These are phyloP conservation scores for Maniola hyperantus DNA, from an alignment of 2,888 invertebrate genomes.

Conservation along the genomic window DNA sequence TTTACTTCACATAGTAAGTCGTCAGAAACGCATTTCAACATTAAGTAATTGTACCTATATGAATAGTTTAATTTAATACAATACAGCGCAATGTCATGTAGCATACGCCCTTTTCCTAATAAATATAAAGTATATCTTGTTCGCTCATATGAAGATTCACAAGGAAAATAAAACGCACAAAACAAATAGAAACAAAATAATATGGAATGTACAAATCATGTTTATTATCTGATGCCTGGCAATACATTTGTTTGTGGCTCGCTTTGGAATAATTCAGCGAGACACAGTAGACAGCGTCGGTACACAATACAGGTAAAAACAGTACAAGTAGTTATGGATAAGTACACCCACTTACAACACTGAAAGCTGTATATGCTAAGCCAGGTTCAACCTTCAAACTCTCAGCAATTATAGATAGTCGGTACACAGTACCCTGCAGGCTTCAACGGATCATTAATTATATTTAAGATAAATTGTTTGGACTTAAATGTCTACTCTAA, in stretches of 20 bases:
- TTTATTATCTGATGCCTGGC: conserved; percentile 86
- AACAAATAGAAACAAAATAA: conserved; percentile 85
- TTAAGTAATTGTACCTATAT: conserved; percentile 45
- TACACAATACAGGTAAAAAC: conserved; percentile 52
- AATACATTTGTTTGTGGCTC: conserved; percentile 78
- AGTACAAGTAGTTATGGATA: conserved; percentile 57
- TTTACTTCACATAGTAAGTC: conserved; percentile 69
- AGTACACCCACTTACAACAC: conserved; percentile 71
- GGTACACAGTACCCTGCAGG: conserved; percentile 77
- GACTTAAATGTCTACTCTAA: conserved; percentile 83
- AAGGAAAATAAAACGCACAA: conserved; percentile 79
- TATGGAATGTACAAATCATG: conserved; percentile 92
- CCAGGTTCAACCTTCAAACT: conserved; percentile 70
- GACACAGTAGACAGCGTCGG: conserved; percentile 56
- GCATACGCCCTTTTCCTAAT: conserved; percentile 60
- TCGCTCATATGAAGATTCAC: conserved; percentile 58
- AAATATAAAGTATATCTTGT: conserved; percentile 50
- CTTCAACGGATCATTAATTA: conserved; percentile 75
- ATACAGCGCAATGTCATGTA: conserved; percentile 69
- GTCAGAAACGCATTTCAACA: conserved; percentile 67
- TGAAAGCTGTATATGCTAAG: conserved; percentile 72
- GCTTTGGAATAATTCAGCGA: conserved; percentile 56
- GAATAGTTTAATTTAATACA: conserved; percentile 55
- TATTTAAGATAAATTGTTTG: conserved; percentile 75
- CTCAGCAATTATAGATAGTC: conserved; percentile 57